A percentile compares a stretch with the other conserved stretches of the same genome.
Evolutionary conservation across 2,888 invertebrate genomes (phyloP).

Genomic region (Parapristionchus giblindavisi): DNA sequence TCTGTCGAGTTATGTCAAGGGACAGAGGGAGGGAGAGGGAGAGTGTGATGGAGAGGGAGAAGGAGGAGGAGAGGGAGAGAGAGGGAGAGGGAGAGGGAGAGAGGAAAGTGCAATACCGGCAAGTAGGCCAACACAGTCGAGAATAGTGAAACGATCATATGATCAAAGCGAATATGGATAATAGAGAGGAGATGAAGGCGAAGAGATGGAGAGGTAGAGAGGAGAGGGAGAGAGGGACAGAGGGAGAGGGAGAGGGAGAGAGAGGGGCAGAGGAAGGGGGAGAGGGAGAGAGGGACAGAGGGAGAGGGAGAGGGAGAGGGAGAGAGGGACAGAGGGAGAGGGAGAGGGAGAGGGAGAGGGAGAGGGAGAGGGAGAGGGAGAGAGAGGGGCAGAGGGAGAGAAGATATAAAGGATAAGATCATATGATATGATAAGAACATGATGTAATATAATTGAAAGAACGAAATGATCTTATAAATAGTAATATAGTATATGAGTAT

Average conservation of each 20-base stretch:
- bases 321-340: too few relatives aligned
- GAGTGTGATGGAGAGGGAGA: neutral
- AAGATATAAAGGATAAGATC: neutral
- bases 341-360: neutral
- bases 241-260: neutral
- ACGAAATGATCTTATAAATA: too few relatives aligned
- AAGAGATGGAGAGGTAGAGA: neutral
- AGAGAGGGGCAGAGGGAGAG: conserved; percentile 1
- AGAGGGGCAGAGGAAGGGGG: neutral
- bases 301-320: neutral
- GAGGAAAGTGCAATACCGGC: too few relatives aligned
- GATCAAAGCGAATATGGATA: too few relatives aligned
- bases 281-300: neutral
- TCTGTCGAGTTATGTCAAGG: neutral
- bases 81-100: neutral
- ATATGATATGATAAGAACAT: neutral
- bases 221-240: neutral
- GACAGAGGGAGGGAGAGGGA: neutral
- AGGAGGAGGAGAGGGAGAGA: neutral
- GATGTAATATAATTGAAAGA: too few relatives aligned
- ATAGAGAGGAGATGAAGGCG: neutral
- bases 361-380: conserved; percentile 2
- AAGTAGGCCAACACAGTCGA: too few relatives aligned
- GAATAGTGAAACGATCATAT: too few relatives aligned
- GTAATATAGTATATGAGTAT: too few relatives aligned